Evolutionary conservation across 2,113 vertebrate genomes (phyloP), one percentile per base, ranked within the genome.

Genomic region (Cephalopholis sonnerati): DNA sequence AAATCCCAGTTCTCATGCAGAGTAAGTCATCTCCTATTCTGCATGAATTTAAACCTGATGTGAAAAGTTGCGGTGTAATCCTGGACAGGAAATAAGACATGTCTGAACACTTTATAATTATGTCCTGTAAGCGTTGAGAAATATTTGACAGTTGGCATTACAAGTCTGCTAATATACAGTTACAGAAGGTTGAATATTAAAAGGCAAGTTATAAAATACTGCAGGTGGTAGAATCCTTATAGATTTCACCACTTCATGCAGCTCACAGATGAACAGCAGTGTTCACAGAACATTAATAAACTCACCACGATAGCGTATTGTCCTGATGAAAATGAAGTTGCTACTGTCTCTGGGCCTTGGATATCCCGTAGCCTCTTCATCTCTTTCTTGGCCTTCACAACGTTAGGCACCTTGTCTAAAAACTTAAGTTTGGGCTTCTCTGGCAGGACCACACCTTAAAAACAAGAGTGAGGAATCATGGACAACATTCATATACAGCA

Each of bases 301-400:
- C 96, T 95, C 87, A 99, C 98, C 96, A 99, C 90, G 79, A 99
- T 97, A 1, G 94, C 98, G 32, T 96, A 99, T 61, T 93, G 95
- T 57, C 98, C 98, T 27, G 90, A 76, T 0, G 77, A 95, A 87
- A 98, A 98, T 11, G 94, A 86, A 9, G 94, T 97, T 39, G 85
- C 96, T 39, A 87, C 61, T 1, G 0, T 73, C 0, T 97, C 92
- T 0, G 97, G 98, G 0, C 98, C 98, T 0, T 94, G 96, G 82
- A 99, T 99, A 48, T 99, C 98, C 20, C 89, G 84, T 22, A 99
- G 90, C 22, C 55, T 95, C 88, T 96, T 98, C 25, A 92, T 95
- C 85, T 97, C 96, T 88, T 96, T 95, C 66, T 58, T 96, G 0
- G 93, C 93, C 76, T 97, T 97, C 65, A 96, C 96, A 0, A 98